Evolutionary conservation across 2,888 invertebrate genomes (phyloP).

Genomic region (Steinernema carpocapsae): DNA sequence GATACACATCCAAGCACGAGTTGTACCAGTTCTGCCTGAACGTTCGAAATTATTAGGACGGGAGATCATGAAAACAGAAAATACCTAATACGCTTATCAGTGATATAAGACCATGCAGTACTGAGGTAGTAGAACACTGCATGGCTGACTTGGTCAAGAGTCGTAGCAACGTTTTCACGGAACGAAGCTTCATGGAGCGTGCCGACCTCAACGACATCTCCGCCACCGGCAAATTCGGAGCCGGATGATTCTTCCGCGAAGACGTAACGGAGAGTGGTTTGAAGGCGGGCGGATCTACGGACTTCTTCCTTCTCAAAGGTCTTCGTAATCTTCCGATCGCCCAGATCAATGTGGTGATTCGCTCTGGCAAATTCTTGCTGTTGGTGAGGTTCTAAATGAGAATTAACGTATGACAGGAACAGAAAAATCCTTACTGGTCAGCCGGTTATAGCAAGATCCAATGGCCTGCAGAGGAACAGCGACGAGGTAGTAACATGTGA

Average conservation of each 20-base stretch:
- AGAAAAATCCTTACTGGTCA: too few species aligned
- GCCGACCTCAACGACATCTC: neutral
- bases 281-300: neutral
- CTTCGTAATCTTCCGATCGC: neutral
- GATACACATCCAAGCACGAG: neutral
- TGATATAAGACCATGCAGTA: neutral
- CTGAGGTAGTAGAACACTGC: neutral
- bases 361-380: too few species aligned
- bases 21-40: conserved; percentile 10
- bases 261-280: neutral
- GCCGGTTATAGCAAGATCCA: too few species aligned
- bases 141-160: neutral
- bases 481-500: neutral
- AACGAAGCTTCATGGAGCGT: neutral
- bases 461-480: neutral
- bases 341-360: too few species aligned
- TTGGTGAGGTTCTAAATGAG: too few species aligned
- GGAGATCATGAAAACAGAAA: neutral
- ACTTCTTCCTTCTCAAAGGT: neutral
- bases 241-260: neutral
- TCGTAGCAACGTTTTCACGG: too few species aligned
- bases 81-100: neutral
- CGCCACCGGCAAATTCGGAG: too few species aligned
- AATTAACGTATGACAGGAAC: too few species aligned
- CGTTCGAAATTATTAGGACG: neutral